These are phyloP conservation scores for Tetraneura akinire DNA, from an alignment of 1,140 invertebrate genomes.

Conservation along the genomic window DNA sequence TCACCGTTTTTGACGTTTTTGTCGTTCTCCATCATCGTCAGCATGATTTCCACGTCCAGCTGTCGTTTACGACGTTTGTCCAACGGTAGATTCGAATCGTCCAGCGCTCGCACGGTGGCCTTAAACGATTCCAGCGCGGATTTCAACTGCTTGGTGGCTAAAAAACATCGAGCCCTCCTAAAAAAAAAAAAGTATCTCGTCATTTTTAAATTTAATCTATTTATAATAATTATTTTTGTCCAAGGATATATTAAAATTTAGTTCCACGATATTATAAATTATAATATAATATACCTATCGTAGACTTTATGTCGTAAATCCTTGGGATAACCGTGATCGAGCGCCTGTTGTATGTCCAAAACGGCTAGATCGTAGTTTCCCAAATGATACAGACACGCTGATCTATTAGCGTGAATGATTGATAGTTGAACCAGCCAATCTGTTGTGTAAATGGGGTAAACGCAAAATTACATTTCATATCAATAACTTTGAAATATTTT, in stretches of 20 bases:
- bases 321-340: conserved; percentile 72
- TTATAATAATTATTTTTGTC: too few relatives aligned
- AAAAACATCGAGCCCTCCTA: conserved; percentile 69
- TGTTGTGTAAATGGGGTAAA: background rate
- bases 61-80: conserved; percentile 69
- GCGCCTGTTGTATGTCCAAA: conserved; percentile 71
- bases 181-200: too few relatives aligned
- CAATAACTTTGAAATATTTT: too few relatives aligned
- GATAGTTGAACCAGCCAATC: conserved; percentile 62
- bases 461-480: too few relatives aligned
- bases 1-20: conserved; percentile 56
- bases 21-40: conserved; percentile 66
- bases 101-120: conserved; percentile 66
- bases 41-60: conserved; percentile 72
- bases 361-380: conserved; percentile 69
- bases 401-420: conserved; percentile 82
- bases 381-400: conserved; percentile 81
- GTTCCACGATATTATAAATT: too few relatives aligned
- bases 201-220: too few relatives aligned
- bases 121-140: conserved; percentile 70
- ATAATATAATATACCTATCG: conserved; percentile 65
- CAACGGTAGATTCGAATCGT: conserved; percentile 66
- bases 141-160: conserved; percentile 70
- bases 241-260: too few relatives aligned
- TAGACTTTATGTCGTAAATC: conserved; percentile 76